Evolutionary conservation across 2,113 vertebrate genomes (phyloP), one percentile per base, ranked within the genome.

Genomic region (Otis tarda): DNA sequence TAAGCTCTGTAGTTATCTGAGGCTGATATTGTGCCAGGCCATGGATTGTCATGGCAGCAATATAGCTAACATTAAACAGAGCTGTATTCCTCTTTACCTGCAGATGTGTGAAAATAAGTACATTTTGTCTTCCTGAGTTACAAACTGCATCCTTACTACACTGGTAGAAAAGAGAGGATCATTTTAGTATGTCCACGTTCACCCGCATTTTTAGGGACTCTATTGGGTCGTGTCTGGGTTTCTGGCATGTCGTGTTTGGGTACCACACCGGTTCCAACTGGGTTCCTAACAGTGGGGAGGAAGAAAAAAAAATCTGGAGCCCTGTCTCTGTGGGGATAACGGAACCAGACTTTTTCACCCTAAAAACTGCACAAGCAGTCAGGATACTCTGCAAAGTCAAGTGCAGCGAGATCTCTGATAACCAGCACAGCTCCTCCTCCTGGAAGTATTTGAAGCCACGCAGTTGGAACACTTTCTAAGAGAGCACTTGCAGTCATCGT

Each of bases 401-500:
- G 68, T 45, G 41, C 50, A 49, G 33, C 16, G 63, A 43, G 47
- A 27, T 27, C 41, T 69, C 71, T 52, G 71, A 23, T 67, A 59
- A 57, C 45, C 74, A 53, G 1, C 56, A 37, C 23, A 13, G 53
- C 37, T 77, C 56, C 47, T 88, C 28, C 63, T 89, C 33, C 45
- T 24, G 56, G 43, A 68, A 43, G 52, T 10, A 0, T 70, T 15
- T 55, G 84, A 83, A 90, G 63, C 15, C 25, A 15, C 2, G 0
- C 1, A 0, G 10, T 49, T 47, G 33, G 52, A 83, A 59, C 2
- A 1, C 33, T 64, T 91, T 52, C 31, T 35, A 15, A 50, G n/a
- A 57, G 59, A 60, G 20, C 22, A 18, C 35, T 49, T 59, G 14
- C 53, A 56, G 28, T 50, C 21, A 7, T 43, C 0, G 0, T 4